Base-by-base conservation (phyloP, 2,113 vertebrate genomes). In the Ardeotis arabs region DNA sequence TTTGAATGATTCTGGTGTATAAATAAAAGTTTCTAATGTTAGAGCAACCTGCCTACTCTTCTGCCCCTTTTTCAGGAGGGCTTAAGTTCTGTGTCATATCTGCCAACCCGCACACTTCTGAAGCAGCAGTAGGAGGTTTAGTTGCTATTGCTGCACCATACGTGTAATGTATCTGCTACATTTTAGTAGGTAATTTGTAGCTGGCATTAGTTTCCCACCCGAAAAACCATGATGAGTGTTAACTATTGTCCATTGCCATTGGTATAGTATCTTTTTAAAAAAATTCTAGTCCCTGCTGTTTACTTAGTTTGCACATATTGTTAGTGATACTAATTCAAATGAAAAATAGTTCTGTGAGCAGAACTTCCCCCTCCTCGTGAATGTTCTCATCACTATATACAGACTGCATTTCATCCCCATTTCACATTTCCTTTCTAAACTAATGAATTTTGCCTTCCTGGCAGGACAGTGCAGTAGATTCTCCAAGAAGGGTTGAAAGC, bases 251-350 rank as follows among this genome's bases (percentile, higher is more conserved):
- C 31, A 25, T 19, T 66, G 21, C 1, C 35, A 23, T 10, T 24
- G 28, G 4, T 14, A 50, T 28, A 41, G 24, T 24, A 31, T 44
- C 4, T 27, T 27, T 18, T 17, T 41, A 23, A 60, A 5, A 47
- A 62, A 47, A 62, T n/a, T 52, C 16, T 64, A 0, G 0, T 53
- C 16, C 53, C 14, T 56, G 2, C 3, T 87, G 3, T 70, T 66
- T 68, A 11, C 6, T 64, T 79, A 33, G 6, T 79, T 85, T 18
- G 23, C 52, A 56, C 31, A 44, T 44, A 55, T 14, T 64, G 29
- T 14, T 19, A 70, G 18, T 29, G 8, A 73, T 76, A 44, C 0
- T 56, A 47, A 69, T 80, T 56, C 13, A 66, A 69, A 86, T 14
- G 8, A 66, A 73, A 82, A 74, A 25, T 10, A 13, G 15, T 27